A percentile compares a stretch with the other conserved stretches of the same genome.
These are phyloP conservation scores for Gambusia affinis DNA, from an alignment of 2,113 vertebrate genomes.

Conservation along the genomic window DNA sequence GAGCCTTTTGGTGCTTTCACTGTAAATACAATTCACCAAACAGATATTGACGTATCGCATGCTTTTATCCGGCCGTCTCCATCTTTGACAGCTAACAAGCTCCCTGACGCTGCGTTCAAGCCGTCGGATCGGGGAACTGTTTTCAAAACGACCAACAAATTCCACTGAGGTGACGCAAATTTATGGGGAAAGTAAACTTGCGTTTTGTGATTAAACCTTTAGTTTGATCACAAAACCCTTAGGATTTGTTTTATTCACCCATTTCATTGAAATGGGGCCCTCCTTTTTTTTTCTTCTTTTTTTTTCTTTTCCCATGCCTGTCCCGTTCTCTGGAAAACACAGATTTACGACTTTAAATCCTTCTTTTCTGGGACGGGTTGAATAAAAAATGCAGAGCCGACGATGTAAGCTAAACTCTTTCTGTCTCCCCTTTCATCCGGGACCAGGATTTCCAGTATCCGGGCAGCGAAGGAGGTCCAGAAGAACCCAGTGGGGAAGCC, in stretches of 20 bases:
- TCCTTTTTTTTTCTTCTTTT: conserved; percentile 8
- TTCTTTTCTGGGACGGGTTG: conserved; percentile 36
- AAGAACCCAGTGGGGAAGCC: conserved; percentile 63
- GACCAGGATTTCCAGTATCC: conserved; percentile 61
- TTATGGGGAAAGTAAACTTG: conserved; percentile 6
- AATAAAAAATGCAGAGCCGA: conserved; percentile 38
- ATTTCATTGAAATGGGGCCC: conserved; percentile 27
- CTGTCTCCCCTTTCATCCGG: conserved; percentile 35
- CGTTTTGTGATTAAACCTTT: conserved; percentile 19
- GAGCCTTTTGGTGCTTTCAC: conserved; percentile 58
- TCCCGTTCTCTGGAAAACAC: conserved; percentile 28
- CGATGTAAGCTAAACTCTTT: conserved; percentile 47
- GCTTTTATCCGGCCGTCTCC: conserved; percentile 33
- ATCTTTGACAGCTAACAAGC: conserved; percentile 60
- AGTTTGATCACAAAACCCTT: neutral
- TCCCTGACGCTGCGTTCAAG: conserved; percentile 28
- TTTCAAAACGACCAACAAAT: conserved; percentile 7
- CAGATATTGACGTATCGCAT: conserved; percentile 49
- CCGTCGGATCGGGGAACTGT: conserved; percentile 18
- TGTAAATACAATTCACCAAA: conserved; percentile 61
- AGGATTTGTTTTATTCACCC: conserved; percentile 30
- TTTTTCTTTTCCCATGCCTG: conserved; percentile 34
- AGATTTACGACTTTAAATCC: conserved; percentile 42
- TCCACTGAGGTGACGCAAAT: neutral
- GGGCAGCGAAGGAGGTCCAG: conserved; percentile 51